phyloP scores from a whole-genome alignment of 2,113 vertebrate species.

The Bettongia penicillata region DNA sequence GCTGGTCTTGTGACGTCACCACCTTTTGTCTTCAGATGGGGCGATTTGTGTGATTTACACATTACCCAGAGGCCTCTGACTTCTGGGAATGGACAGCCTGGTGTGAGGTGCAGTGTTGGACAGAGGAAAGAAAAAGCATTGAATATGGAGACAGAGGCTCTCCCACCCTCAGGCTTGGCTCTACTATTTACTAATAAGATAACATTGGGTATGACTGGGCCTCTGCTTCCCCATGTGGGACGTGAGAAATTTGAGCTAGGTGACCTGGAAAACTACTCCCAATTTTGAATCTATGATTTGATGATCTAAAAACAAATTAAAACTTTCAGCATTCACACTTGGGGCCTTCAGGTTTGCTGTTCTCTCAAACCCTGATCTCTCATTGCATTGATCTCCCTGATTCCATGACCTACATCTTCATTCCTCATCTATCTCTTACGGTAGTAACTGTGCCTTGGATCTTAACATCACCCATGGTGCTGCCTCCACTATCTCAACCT shows the following conservation, averaged over 20 bases:
- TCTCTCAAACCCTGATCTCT: not conserved
- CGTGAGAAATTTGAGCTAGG: not conserved
- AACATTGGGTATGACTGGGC: not conserved
- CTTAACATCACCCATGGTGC: not conserved
- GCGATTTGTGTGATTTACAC: not conserved
- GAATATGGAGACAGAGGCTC: not conserved
- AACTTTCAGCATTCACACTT: not conserved
- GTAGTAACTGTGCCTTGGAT: not conserved
- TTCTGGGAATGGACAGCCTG: not conserved
- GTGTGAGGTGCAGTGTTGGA: not conserved
- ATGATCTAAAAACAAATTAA: not conserved
- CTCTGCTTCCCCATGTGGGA: not conserved
- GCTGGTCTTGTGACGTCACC: not conserved
- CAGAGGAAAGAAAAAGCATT: not conserved
- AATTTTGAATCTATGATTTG: not conserved
- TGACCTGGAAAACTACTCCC: not conserved
- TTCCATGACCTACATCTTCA: not conserved
- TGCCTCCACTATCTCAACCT: not conserved
- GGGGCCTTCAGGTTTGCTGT: not conserved
- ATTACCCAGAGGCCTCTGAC: not conserved
- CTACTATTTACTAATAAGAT: not conserved
- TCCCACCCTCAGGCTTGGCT: not conserved
- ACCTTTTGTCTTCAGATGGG: not conserved
- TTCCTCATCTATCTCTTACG: not conserved
- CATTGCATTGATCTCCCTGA: not conserved